Base-by-base conservation (phyloP, 2,113 vertebrate genomes). In the Osmerus eperlanus region DNA sequence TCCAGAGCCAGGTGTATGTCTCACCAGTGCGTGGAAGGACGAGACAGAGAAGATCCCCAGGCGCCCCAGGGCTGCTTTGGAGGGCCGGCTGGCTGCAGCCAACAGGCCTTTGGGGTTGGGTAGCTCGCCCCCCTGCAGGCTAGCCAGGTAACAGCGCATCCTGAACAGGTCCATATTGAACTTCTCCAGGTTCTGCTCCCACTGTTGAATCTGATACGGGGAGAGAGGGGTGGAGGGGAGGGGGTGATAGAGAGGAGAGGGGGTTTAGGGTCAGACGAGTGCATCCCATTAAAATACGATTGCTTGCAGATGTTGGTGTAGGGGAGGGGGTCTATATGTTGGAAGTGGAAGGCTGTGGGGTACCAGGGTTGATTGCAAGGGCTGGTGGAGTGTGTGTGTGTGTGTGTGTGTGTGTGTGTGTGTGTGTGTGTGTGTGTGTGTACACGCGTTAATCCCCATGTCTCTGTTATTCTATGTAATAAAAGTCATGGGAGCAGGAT, bases 111-210 rank as follows among this genome's bases (percentile, higher is more conserved):
- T 99, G 3, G 97, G 97, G 84, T 99, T 98, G 53, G 97, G 97
- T 74, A 98, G 80, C 88, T 99, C 97, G 2, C 96, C 95, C 0
- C 97, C 97, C 82, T 99, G 97, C 59, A 99, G 90, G 84, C 97
- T 98, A 75, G 97, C 94, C 72, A 99, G 90, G 72, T 99, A 99
- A 87, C 97, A 99, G 60, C 97, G 95, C 93, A 95, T 93, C 77
- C 96, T 89, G 82, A 99, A 99, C 69, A 98, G 93, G 65, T 99
- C 96, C 91, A 97, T 94, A 90, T 97, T 97, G 79, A 98, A 98
- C 71, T 92, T 93, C 90, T 99, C 97, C 89, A 99, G 90, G 81
- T 99, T 99, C 91, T 98, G 96, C 78, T 98, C 97, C 97, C 97
- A 99, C 72, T 99, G 97, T 86, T 97, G 97, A 81, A 98, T 98